Conservation (phyloP, 1,140 invertebrate species). For the Drosophila lacteicornis region DNA sequence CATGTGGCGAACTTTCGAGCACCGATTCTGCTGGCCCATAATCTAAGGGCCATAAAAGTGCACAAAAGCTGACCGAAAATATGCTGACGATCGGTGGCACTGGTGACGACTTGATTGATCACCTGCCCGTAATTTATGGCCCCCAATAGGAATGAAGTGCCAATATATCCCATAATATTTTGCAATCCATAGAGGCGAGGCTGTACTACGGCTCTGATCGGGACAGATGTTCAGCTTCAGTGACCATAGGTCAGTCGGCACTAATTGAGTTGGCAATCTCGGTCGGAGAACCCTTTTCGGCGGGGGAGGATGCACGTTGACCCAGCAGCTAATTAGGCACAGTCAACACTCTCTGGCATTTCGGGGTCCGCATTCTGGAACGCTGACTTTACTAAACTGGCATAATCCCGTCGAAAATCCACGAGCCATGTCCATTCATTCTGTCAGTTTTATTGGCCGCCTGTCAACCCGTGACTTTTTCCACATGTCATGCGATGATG, state of each 20-base stretch:
- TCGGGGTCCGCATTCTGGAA: conserved; percentile 37
- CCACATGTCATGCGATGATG: conserved; percentile 79
- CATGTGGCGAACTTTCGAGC: conserved; percentile 53
- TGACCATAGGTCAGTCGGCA: conserved; percentile 50
- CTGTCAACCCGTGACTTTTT: conserved; percentile 79
- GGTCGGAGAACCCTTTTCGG: conserved; percentile 26
- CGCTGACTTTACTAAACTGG: conserved; percentile 77
- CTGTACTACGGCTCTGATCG: conserved; percentile 1
- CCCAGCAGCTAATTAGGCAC: conserved; percentile 56
- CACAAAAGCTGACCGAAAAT: conserved; percentile 37
- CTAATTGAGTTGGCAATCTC: conserved; percentile 56
- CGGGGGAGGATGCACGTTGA: conserved; percentile 34
- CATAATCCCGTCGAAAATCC: conserved; percentile 70
- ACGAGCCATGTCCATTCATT: conserved; percentile 72
- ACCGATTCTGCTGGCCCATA: conserved; percentile 27
- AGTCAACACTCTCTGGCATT: conserved; percentile 50
- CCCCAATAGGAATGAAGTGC: conserved; percentile 19
- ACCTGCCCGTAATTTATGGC: conserved; percentile 57
- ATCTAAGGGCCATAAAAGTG: conserved; percentile 61
- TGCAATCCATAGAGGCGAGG: conserved; percentile 28
- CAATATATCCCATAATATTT: conserved; percentile 28
- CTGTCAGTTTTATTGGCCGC: conserved; percentile 80
- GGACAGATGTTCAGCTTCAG: conserved; percentile 34
- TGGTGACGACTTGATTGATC: conserved; percentile 75
- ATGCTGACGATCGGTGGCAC: conserved; percentile 51